phyloP scores from a whole-genome alignment of 35 echinoderm and acorn worm species.

The Eucidaris tribuloides region DNA sequence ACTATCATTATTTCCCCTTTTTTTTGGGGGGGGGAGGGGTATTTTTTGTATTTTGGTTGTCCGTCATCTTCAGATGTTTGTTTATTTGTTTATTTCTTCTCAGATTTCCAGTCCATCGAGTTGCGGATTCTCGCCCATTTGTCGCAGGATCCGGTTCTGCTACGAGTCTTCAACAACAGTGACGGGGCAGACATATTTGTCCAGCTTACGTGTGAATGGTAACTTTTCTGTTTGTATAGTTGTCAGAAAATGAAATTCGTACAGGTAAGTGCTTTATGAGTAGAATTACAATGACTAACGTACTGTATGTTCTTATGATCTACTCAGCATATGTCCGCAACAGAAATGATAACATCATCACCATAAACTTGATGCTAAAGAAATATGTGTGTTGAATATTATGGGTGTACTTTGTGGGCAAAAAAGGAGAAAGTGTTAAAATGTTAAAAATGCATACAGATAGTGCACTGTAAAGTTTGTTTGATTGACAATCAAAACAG shows the following conservation, averaged over 20 bases:
- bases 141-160: constrained; percentile 71
- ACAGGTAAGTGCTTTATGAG: neutral
- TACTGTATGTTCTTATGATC: neutral
- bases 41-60: too few species aligned
- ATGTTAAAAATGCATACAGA: too few species aligned
- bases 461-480: too few species aligned
- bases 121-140: constrained; percentile 84
- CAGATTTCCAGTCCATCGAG: constrained; percentile 98
- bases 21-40: too few species aligned
- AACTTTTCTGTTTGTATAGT: neutral
- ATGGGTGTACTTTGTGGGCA: too few species aligned
- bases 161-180: constrained; percentile 62
- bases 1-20: too few species aligned
- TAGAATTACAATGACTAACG: neutral
- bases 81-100: too few species aligned
- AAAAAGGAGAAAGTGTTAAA: too few species aligned
- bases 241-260: neutral
- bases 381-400: too few species aligned
- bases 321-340: neutral
- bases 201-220: constrained; percentile 88
- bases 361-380: neutral
- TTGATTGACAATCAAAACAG: too few species aligned
- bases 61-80: too few species aligned
- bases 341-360: neutral
- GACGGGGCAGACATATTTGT: constrained; percentile 77